Evolutionary conservation across 1,140 invertebrate species (phyloP), one percentile per base, ranked within the genome.

Genomic region (Pogonomyrmex californicus): DNA sequence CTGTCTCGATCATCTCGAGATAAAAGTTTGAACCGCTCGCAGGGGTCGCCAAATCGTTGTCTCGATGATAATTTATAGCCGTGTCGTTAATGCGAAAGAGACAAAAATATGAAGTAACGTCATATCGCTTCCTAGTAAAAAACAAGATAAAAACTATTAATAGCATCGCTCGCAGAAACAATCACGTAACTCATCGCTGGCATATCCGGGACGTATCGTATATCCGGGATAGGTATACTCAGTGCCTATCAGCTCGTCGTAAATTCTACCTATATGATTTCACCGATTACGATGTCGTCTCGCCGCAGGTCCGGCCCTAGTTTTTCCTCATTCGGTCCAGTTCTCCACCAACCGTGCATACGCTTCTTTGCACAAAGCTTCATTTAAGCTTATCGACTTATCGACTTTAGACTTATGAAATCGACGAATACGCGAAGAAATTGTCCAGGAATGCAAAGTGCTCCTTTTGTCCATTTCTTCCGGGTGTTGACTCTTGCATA

Each of bases 201-300:
- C 3, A n/a, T 6, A n/a, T 63, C 75, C 33, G 38, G 73, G 14
- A 76, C 33, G 14, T 14, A 47, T 38, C 30, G 9, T 10, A 38
- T 78, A 66, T 79, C 60, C 44, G 30, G 38, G 62, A 68, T 10
- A 41, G 36, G 17, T 17, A 38, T 30, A 38, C 36, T 38, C 30
- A 51, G 68, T 54, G n/a, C 9, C 6, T 54, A 56, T 30, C 6
- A 4, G n/a, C 33, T 78, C 7, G 58, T 65, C n/a, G 33, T 56
- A 68, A 79, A 51, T 4, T 6, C 6, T 54, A 12, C 12, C 63
- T 68, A 4, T 68, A 33, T 68, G 70, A 81, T 68, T 68, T 68
- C 14, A 12, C n/a, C 17, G 4, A 79, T 79, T 23, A 49, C 5
- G n/a, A 23, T 4, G 38, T 38, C 17, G 4, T 63, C 41, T 77